Conservation (phyloP, 2,113 vertebrate genomes). For the Stegostoma tigrinum region DNA sequence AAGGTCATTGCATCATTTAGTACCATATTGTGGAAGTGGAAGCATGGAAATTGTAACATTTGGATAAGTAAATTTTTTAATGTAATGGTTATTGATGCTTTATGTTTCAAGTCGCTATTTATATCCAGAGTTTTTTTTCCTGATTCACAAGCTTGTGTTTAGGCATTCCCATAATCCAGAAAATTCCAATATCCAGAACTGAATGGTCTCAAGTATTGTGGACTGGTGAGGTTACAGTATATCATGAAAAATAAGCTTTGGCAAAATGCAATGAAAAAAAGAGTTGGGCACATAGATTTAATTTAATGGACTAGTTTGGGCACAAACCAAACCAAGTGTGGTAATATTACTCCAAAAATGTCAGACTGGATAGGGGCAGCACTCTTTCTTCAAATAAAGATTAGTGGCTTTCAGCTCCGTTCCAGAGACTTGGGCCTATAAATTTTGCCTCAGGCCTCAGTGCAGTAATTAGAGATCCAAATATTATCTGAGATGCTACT, state of each 20-base stretch:
- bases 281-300: neutral
- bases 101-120: neutral
- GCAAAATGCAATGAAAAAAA: neutral
- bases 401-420: neutral
- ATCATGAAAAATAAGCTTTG: neutral
- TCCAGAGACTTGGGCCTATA: neutral
- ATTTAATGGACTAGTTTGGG: neutral
- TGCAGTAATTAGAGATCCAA: neutral
- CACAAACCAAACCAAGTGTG: neutral
- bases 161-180: neutral
- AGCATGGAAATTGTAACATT: neutral
- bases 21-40: neutral
- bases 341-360: neutral
- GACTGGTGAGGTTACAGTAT: neutral
- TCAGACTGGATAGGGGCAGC: neutral
- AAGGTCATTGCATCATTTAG: neutral
- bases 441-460: neutral
- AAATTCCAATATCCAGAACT: neutral
- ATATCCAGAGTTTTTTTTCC: neutral
- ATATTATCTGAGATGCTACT: neutral
- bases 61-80: neutral
- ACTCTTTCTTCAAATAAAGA: neutral
- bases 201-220: neutral
- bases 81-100: neutral
- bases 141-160: neutral